These are phyloP conservation scores for Stomatorhinus walkeri DNA, from an alignment of 2,797 vertebrate genomes.

Conservation along the genomic window DNA sequence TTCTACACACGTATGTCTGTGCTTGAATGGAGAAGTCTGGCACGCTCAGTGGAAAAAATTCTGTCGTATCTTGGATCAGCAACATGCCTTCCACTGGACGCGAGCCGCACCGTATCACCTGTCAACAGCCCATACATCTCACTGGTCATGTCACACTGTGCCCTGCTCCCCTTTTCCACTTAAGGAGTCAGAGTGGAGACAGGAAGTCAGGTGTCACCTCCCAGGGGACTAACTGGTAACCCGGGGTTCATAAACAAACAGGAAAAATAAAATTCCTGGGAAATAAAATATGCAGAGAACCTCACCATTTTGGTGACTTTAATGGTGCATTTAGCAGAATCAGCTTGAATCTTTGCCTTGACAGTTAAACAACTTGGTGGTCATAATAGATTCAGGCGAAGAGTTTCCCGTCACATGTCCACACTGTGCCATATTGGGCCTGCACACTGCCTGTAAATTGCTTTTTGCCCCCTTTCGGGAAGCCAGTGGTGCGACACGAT, in stretches of 20 bases:
- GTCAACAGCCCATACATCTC: slow-evolving; percentile 29
- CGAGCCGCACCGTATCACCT: slow-evolving; percentile 34
- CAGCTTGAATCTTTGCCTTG: background rate
- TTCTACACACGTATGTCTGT: background rate
- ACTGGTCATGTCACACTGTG: slow-evolving; percentile 22
- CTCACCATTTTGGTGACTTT: background rate
- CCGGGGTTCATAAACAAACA: background rate
- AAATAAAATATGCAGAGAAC: background rate
- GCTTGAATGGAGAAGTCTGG: slow-evolving; percentile 7
- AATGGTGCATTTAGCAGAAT: background rate
- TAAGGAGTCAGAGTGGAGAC: slow-evolving; percentile 29
- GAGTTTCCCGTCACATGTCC: background rate
- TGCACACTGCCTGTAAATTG: background rate
- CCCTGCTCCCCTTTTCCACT: slow-evolving; percentile 23
- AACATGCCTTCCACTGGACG: slow-evolving; percentile 22
- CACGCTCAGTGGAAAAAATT: slow-evolving; percentile 38
- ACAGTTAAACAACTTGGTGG: background rate
- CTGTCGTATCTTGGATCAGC: slow-evolving; percentile 24
- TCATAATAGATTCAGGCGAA: background rate
- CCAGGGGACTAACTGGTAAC: slow-evolving; percentile 8
- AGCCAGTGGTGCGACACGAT: background rate
- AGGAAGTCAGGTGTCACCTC: slow-evolving; percentile 19
- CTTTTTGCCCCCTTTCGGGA: background rate
- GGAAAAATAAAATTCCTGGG: background rate
- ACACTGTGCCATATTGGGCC: background rate